phyloP scores from a whole-genome alignment of 2,797 vertebrate species.

The Eidolon dupreanum region DNA sequence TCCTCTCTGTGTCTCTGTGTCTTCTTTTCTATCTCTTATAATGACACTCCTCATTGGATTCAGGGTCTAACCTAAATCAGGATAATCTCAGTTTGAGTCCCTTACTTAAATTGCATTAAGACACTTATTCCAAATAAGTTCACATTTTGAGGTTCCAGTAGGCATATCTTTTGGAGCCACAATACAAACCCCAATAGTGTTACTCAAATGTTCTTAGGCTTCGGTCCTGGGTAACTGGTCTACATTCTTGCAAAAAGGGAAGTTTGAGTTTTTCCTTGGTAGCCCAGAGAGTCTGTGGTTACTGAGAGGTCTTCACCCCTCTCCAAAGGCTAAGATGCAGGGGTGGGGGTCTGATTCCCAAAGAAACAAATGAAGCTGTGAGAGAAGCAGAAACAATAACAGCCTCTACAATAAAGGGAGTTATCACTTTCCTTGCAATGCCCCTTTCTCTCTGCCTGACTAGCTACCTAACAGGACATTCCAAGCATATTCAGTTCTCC shows the following conservation, averaged over 20 bases:
- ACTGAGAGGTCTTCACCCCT: not conserved
- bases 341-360: not conserved
- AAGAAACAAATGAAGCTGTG: not conserved
- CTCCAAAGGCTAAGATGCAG: not conserved
- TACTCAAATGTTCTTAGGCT: not conserved
- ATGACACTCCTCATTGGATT: not conserved
- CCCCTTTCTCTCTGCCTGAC: not conserved
- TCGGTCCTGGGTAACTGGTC: not conserved
- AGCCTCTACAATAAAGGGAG: no score
- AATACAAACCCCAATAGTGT: not conserved
- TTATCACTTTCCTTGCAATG: fast-evolving
- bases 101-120: not conserved
- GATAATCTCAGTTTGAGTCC: not conserved
- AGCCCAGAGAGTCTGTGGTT: not conserved
- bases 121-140: not conserved
- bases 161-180: not conserved
- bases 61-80: not conserved
- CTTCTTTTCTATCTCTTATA: not conserved
- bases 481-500: not conserved
- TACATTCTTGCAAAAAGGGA: not conserved
- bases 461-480: not conserved
- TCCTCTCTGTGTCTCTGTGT: not conserved
- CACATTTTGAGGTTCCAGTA: not conserved
- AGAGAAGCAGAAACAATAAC: not conserved
- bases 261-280: not conserved